phyloP scores from a whole-genome alignment of 2,888 invertebrate genomes.

The Ennomos quercinarius region DNA sequence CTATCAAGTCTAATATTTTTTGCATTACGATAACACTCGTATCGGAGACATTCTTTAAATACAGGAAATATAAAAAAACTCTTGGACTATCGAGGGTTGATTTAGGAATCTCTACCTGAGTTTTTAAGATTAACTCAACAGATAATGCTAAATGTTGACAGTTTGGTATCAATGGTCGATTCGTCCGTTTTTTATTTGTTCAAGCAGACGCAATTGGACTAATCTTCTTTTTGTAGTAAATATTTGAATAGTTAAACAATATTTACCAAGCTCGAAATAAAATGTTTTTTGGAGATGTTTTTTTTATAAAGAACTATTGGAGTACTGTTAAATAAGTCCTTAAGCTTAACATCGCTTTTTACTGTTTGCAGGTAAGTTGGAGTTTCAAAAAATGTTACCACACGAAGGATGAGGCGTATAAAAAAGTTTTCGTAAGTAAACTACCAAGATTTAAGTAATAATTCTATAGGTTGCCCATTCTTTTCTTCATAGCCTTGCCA shows the following conservation, averaged over 20 bases:
- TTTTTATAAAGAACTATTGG: too few species aligned
- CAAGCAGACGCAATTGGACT: conserved; percentile 11
- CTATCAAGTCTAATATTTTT: conserved; percentile 41
- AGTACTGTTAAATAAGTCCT: too few species aligned
- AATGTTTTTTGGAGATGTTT: too few species aligned
- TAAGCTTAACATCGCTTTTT: background rate
- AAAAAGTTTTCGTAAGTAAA: background rate
- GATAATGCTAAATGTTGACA: conserved; percentile 36
- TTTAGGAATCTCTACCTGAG: conserved; percentile 37
- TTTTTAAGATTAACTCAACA: conserved; percentile 18
- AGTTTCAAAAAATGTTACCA: background rate
- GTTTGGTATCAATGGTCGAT: conserved; percentile 1
- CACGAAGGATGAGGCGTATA: background rate
- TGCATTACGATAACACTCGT: conserved; percentile 35
- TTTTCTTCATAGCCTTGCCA: background rate
- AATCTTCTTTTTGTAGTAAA: conserved; percentile 6
- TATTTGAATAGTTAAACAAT: background rate
- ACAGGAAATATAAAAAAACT: conserved; percentile 47
- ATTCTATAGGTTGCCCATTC: background rate
- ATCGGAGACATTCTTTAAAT: conserved; percentile 35
- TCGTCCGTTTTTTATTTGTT: conserved; percentile 6
- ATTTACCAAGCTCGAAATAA: too few species aligned
- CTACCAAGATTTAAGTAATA: too few species aligned
- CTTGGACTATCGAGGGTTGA: conserved; percentile 40
- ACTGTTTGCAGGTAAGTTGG: conserved; percentile 23